These are phyloP conservation scores for Synanthedon myopaeformis DNA, from an alignment of 2,888 invertebrate genomes.

Conservation along the genomic window DNA sequence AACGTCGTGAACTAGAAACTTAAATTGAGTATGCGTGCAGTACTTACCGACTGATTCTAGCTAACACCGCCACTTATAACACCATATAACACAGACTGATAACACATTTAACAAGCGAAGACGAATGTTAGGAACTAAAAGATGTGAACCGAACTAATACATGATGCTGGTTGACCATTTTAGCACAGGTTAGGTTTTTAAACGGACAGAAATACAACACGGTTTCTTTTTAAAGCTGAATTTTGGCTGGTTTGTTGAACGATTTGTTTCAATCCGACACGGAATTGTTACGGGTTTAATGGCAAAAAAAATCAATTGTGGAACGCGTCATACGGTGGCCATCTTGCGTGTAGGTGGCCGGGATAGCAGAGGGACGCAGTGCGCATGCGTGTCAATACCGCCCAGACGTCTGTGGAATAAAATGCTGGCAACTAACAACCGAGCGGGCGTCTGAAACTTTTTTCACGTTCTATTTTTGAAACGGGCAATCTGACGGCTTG, in stretches of 20 bases:
- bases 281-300: constrained; percentile 25
- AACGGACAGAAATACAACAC: constrained; percentile 1
- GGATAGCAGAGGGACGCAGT: constrained; percentile 24
- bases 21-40: constrained; percentile 15
- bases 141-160: constrained; percentile 2
- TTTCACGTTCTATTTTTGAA: not conserved
- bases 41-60: constrained; percentile 14
- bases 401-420: constrained; percentile 22
- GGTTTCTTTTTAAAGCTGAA: constrained; percentile 1
- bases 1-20: constrained; percentile 22
- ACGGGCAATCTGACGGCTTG: not conserved
- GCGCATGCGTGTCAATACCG: constrained; percentile 45
- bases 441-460: not conserved
- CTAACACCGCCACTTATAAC: constrained; percentile 1
- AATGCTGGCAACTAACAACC: not conserved
- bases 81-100: not conserved
- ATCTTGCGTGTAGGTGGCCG: constrained; percentile 43
- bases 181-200: constrained; percentile 9
- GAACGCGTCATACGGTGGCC: constrained; percentile 45
- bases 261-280: constrained; percentile 14
- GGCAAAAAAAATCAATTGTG: constrained; percentile 53
- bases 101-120: not conserved
- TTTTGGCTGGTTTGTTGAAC: constrained; percentile 2
- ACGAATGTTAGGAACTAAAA: constrained; percentile 1
- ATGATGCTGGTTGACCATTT: constrained; percentile 2